phyloP scores from a whole-genome alignment of 2,888 invertebrate species.

The Ochropacha duplaris region DNA sequence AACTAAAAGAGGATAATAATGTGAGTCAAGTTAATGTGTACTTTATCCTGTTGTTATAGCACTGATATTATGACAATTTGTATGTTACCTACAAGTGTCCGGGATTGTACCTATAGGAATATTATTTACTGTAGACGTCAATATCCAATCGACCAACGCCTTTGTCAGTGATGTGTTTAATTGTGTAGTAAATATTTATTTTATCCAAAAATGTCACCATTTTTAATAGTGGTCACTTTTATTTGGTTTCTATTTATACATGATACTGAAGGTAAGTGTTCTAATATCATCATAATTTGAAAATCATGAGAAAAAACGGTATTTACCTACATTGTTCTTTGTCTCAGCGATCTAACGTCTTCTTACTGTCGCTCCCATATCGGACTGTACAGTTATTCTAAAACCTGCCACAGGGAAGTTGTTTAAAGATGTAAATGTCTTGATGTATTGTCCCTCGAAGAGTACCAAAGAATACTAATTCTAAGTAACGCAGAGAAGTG shows the following conservation, averaged over 20 bases:
- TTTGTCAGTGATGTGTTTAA: neutral
- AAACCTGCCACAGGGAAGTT: no score
- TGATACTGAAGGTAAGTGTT: slow-evolving; percentile 25
- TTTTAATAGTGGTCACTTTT: neutral
- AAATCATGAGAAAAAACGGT: neutral
- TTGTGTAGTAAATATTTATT: neutral
- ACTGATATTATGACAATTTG: neutral
- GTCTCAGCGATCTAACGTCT: no score
- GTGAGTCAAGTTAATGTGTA: neutral
- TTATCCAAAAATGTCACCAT: neutral
- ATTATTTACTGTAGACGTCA: no score
- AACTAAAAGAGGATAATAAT: neutral
- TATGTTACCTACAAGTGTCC: no score
- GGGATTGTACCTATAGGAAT: no score
- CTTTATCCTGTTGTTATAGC: neutral
- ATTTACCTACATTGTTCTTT: no score
- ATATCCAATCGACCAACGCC: neutral
- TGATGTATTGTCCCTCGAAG: no score
- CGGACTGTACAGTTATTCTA: no score
- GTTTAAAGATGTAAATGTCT: no score
- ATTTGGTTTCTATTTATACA: neutral
- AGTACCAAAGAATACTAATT: no score
- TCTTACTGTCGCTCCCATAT: no score
- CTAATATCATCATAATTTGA: neutral
- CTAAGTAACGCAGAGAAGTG: no score